Evolutionary conservation across 1,140 invertebrate species (phyloP), one percentile per base, ranked within the genome.

Genomic region (Drosophila aff.): DNA sequence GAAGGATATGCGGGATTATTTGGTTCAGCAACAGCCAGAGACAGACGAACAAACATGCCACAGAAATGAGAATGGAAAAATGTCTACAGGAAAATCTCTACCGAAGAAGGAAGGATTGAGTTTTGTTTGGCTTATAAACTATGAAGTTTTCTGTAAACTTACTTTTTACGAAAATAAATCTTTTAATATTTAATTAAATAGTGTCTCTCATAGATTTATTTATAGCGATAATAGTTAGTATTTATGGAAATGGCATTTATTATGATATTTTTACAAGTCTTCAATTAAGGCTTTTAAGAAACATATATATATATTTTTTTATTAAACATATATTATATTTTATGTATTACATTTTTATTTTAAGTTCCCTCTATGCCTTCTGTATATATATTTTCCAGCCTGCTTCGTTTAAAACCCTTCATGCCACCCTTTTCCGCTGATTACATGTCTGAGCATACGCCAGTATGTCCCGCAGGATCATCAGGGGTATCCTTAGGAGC

Each of bases 31-130:
- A 40, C 26, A 38, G 31, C 33, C 11, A 63, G 16, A 36, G 31
- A 62, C 60, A 23, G 44, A 36, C 18, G 21, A 18, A 15, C 46
- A 67, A 69, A 53, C 62, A 53, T 53, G 61, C 47, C 61, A 53
- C 31, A 53, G 31, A 67, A 69, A 66, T 67, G 63, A 53, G 47
- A 52, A 53, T 57, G 44, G 47, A 40, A 68, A 63, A 68, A 63
- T 63, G 58, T 47, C 8, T 3, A 38, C 15, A 23, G 65, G 26
- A 49, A 49, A 49, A 49, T 49, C 23, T 26, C 23, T 9, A 9
- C 31, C 10, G 16, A 16, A 38, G 15, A 65, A 38, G 11, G 16
- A 69, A 53, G 21, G 28, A 10, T 33, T 43, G 8, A 26, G n/a
- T 10, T 13, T 9, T 1, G 4, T 16, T 40, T 4, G 6, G 4